Percentiles rank a stretch among this genome's conserved stretches.
Conservation (phyloP, 2,797 vertebrate genomes). For the Crocodylus rhombifer region DNA sequence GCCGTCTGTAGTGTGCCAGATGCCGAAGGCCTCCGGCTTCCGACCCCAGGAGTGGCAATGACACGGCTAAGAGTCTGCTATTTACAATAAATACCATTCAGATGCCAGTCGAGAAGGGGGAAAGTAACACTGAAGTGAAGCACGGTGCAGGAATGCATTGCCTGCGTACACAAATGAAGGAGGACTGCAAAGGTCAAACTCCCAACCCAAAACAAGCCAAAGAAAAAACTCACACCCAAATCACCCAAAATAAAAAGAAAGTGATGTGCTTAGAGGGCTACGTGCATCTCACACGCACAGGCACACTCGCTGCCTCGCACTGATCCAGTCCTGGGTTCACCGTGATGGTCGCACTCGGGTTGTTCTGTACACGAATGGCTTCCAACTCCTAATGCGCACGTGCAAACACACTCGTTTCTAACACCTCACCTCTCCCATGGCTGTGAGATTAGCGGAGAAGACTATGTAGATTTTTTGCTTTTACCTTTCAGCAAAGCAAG, state of each 20-base stretch:
- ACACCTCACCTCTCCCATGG: background rate
- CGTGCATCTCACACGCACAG: background rate
- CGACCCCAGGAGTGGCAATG: slow-evolving; percentile 49
- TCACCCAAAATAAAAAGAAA: background rate
- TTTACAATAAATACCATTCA: slow-evolving; percentile 80
- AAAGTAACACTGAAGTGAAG: slow-evolving; percentile 57
- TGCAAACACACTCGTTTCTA: background rate
- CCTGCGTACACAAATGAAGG: background rate
- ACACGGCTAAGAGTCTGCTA: slow-evolving; percentile 68
- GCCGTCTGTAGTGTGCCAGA: slow-evolving; percentile 51
- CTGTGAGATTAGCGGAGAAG: background rate
- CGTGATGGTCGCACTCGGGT: no score
- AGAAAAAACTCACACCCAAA: slow-evolving; percentile 12
- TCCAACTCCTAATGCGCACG: background rate
- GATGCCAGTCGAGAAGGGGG: slow-evolving; percentile 63
- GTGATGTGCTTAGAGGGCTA: background rate
- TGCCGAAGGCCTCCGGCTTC: slow-evolving; percentile 63
- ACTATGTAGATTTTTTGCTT: background rate
- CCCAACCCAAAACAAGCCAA: accelerated
- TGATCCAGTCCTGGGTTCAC: no score
- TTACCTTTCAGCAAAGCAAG: background rate
- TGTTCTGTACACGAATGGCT: no score
- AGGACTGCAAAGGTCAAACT: background rate
- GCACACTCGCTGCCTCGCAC: background rate
- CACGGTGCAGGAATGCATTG: background rate